Evolutionary conservation across 2,888 invertebrate species (phyloP).

Genomic region (Tetropium fuscum): DNA sequence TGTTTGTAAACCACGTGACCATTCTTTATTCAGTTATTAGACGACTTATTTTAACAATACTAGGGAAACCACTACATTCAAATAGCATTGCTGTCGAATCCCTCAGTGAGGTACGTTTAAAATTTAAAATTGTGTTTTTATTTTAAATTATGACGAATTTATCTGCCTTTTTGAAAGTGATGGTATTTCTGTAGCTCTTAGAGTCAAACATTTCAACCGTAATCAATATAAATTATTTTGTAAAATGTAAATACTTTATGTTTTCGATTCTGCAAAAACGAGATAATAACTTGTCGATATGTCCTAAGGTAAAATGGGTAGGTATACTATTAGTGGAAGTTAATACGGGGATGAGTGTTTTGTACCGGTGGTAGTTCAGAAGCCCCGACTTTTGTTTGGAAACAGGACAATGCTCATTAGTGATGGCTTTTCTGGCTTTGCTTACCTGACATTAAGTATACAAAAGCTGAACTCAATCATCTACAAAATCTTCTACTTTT

Average conservation of each 20-base stretch:
- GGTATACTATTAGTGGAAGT: constrained; percentile 54
- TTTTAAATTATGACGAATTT: no score
- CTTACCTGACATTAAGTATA: constrained; percentile 54
- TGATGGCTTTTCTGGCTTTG: constrained; percentile 57
- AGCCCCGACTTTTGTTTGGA: constrained; percentile 45
- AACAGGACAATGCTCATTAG: constrained; percentile 57
- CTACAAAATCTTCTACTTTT: constrained; percentile 44
- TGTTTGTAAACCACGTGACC: no score
- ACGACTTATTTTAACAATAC: no score
- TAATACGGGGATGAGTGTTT: constrained; percentile 57
- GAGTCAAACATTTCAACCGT: no score
- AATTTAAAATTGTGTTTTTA: no score
- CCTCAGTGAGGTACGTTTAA: no score
- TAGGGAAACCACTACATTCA: no score
- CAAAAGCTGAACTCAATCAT: constrained; percentile 44
- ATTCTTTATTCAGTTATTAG: no score
- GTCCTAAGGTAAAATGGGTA: constrained; percentile 42
- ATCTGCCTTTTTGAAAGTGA: no score
- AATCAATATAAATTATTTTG: no score
- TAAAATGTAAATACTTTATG: not conserved
- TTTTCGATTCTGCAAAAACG: constrained; percentile 21
- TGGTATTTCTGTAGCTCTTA: no score
- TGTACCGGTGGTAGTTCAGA: constrained; percentile 48
- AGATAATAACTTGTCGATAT: constrained; percentile 54
- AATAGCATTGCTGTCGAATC: no score